A percentile compares a stretch with the other conserved stretches of the same genome.
phyloP scores from a whole-genome alignment of 2,888 invertebrate species.

The Drosophila picticornis region DNA sequence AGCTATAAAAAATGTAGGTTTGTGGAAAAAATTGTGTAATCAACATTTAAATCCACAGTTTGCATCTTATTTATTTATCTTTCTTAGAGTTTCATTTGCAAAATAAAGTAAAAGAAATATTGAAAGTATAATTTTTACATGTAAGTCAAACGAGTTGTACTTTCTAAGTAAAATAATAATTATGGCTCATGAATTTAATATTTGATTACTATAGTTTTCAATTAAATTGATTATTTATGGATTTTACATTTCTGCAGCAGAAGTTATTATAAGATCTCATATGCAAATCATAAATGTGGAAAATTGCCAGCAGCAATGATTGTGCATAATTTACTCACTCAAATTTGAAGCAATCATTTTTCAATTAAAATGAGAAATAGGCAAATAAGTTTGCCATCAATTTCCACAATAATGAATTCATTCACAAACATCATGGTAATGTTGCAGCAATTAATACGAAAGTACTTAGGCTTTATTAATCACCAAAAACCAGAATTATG shows the following conservation, averaged over 20 bases:
- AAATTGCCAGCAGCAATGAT: neutral
- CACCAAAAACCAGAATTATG: neutral
- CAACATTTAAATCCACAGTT: neutral
- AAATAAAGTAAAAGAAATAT: neutral
- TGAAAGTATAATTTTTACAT: neutral
- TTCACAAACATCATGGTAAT: constrained; percentile 33
- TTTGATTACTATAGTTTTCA: neutral
- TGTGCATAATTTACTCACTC: neutral
- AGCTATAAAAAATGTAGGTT: neutral
- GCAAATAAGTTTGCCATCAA: constrained; percentile 36
- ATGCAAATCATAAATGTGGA: neutral
- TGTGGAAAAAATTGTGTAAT: neutral
- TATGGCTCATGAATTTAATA: neutral
- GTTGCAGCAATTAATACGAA: constrained; percentile 1
- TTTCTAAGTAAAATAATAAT: neutral
- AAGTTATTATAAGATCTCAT: neutral
- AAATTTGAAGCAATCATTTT: neutral
- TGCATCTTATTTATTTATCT: neutral
- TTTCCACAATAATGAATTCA: constrained; percentile 34
- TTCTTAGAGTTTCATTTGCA: neutral
- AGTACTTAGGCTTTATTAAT: neutral
- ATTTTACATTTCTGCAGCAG: neutral
- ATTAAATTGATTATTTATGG: neutral
- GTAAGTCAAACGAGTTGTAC: neutral
- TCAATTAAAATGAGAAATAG: constrained; percentile 1